Base-by-base conservation (phyloP, 2,797 vertebrate species). In the Notolepis coatsorum region DNA sequence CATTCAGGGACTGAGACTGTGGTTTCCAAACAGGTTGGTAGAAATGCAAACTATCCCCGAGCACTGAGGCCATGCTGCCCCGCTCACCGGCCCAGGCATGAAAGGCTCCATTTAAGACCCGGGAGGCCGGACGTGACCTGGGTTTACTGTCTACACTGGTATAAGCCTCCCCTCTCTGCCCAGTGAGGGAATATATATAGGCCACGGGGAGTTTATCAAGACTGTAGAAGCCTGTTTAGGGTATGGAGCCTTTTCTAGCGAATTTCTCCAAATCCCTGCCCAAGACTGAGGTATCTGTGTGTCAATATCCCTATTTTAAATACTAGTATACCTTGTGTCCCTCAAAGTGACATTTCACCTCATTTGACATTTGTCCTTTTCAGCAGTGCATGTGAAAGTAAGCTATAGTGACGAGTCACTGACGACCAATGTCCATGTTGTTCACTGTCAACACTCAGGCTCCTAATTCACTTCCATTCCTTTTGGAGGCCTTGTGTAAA, bases 41-140 rank as follows among this genome's bases (percentile, higher is more conserved):
- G 63, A 86, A 87, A 88, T 71, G 82, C 71, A 75, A 66, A 75
- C 71, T 56, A 47, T 62, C 61, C 65, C 62, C 65, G 67, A 57
- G 68, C 62, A 64, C 6, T 18, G 15, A 77, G 73, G 61, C 65
- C 67, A 53, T 48, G 12, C 12, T 47, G 58, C 70, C 59, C 43
- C 67, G 63, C 75, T 74, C 73, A 75, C 54, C 13, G 60, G 59
- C 51, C 58, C 27, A n/a, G 31, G 27, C 37, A 84, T 86, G 84
- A 89, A 87, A 85, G 84, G 65, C 38, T 64, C 75, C 68, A 73
- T 88, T 91, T 85, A 87, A 73, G 83, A 59, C 47, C 43, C 64
- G 9, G 10, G 53, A 73, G 47, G 68, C 60, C 81, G 80, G 68
- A 68, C 72, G 65, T 82, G 79, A 89, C 77, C 82, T 83, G 80